These are phyloP conservation scores for Stictocephala bisonia DNA, from an alignment of 2,888 invertebrate species.

Conservation along the genomic window DNA sequence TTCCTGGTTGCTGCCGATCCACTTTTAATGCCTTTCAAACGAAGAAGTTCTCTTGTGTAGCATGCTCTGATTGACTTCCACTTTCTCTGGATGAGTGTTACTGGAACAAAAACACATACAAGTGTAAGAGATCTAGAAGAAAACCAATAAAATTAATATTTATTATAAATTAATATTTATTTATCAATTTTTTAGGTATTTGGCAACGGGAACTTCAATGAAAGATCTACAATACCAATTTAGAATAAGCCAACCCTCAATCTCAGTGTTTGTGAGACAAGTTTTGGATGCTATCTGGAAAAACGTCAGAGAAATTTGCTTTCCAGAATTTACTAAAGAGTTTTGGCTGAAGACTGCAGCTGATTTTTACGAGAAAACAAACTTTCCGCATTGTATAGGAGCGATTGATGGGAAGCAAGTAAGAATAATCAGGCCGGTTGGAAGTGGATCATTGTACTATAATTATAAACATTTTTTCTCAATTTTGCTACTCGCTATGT, in stretches of 20 bases:
- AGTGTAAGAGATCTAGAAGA: slow-evolving; percentile 27
- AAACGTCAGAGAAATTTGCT: slow-evolving; percentile 11
- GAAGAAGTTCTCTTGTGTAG: slow-evolving; percentile 38
- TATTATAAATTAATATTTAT: not conserved
- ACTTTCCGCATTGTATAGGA: slow-evolving; percentile 60
- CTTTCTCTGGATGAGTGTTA: slow-evolving; percentile 34
- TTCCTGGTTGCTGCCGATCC: slow-evolving; percentile 36
- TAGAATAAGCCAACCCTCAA: slow-evolving; percentile 5
- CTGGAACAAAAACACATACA: slow-evolving; percentile 34
- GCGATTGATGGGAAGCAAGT: slow-evolving; percentile 56
- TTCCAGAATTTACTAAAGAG: slow-evolving; percentile 1
- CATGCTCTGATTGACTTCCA: slow-evolving; percentile 35
- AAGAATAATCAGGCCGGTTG: slow-evolving; percentile 53
- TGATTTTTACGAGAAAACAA: slow-evolving; percentile 47
- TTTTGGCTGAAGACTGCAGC: slow-evolving; percentile 30
- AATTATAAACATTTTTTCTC: slow-evolving; percentile 58
- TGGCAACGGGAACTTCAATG: slow-evolving; percentile 20
- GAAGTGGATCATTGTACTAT: slow-evolving; percentile 56
- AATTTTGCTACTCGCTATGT: slow-evolving; percentile 55
- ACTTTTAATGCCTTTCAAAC: slow-evolving; percentile 34
- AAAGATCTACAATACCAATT: slow-evolving; percentile 21
- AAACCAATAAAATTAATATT: slow-evolving; percentile 34
- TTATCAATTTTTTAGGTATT: slow-evolving; percentile 2
- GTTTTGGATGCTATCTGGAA: slow-evolving; percentile 32
- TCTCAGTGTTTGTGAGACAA: slow-evolving; percentile 13